Conservation (phyloP, 2,113 vertebrate species). For the Gadus chalcogrammus region DNA sequence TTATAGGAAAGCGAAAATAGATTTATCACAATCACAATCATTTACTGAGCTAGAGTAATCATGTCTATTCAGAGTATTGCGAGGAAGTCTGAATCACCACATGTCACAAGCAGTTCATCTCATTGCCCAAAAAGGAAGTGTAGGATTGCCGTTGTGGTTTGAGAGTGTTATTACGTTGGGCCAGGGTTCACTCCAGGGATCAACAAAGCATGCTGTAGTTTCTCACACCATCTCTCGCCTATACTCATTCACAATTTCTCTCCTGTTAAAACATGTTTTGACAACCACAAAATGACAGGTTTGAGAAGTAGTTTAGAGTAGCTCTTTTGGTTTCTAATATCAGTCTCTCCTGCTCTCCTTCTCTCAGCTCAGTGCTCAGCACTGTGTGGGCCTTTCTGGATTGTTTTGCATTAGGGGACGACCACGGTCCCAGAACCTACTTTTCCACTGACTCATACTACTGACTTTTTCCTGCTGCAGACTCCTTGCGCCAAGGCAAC, state of each 20-base stretch:
- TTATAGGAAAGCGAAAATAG: too few species aligned
- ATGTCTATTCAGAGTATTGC: slow-evolving; percentile 74
- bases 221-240: slow-evolving; percentile 1
- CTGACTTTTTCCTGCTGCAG: slow-evolving; percentile 48
- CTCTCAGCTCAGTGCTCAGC: slow-evolving; percentile 3
- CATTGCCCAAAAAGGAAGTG: slow-evolving; percentile 23
- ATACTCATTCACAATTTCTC: slow-evolving; percentile 10
- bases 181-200: slow-evolving; percentile 17
- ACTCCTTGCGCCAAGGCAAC: slow-evolving; percentile 50
- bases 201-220: slow-evolving; percentile 34
- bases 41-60: slow-evolving; percentile 18
- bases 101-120: background rate
- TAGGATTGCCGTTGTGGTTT: background rate
- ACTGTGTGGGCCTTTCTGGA: slow-evolving; percentile 22
- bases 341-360: background rate
- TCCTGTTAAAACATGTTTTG: slow-evolving; percentile 49
- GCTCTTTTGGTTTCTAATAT: background rate
- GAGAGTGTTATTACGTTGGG: slow-evolving; percentile 35
- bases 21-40: too few species aligned
- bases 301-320: slow-evolving; percentile 32
- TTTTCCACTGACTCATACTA: slow-evolving; percentile 59
- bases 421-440: slow-evolving; percentile 39
- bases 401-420: slow-evolving; percentile 40
- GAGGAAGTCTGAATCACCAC: background rate
- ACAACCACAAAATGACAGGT: slow-evolving; percentile 51